phyloP scores from a whole-genome alignment of 2,113 vertebrate species.

The Lanius collurio region DNA sequence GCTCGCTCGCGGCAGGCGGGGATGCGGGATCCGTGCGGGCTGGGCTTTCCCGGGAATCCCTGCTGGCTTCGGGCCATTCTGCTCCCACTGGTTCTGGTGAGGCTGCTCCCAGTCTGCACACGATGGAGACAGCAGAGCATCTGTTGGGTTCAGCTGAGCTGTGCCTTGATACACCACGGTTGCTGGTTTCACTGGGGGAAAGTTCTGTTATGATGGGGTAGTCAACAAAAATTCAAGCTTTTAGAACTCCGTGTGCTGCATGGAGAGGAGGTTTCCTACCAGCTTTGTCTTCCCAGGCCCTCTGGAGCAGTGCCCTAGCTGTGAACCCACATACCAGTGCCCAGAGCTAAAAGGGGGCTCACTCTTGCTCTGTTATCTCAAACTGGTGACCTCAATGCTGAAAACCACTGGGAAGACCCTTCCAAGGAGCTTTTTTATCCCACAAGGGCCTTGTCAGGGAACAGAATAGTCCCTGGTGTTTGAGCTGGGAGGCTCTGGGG shows the following conservation, averaged over 20 bases:
- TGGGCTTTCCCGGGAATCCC: constrained; percentile 20
- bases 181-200: background rate
- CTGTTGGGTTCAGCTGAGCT: background rate
- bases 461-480: background rate
- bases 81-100: background rate
- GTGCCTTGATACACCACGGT: rapidly evolving
- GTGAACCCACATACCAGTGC: constrained; percentile 26
- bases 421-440: constrained; percentile 4
- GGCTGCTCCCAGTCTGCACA: background rate
- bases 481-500: background rate
- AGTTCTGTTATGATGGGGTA: rapidly evolving
- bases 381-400: background rate
- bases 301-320: background rate
- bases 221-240: background rate
- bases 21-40: background rate
- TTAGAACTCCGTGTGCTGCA: background rate
- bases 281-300: constrained; percentile 3
- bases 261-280: background rate
- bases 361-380: background rate
- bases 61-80: background rate
- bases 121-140: background rate
- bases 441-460: background rate
- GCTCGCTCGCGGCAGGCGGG: background rate
- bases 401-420: constrained; percentile 27
- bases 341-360: background rate